phyloP scores from a whole-genome alignment of 2,888 invertebrate species.

The Helobdella robusta region DNA sequence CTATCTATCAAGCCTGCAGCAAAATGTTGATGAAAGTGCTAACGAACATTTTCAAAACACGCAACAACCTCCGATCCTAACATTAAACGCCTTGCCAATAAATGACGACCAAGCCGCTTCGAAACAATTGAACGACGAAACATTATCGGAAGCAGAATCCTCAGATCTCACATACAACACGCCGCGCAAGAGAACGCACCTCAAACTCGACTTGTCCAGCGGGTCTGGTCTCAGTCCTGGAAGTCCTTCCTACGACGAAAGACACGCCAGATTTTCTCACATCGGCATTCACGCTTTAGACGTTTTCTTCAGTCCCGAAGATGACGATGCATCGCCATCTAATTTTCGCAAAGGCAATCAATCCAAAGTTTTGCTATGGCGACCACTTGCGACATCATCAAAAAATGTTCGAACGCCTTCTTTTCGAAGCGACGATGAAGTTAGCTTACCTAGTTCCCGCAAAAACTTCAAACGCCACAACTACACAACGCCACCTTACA shows the following conservation, averaged over 20 bases:
- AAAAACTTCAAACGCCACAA: background rate
- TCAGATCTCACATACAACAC: background rate
- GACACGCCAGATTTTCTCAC: constrained; percentile 34
- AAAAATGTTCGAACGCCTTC: background rate
- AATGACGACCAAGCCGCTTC: background rate
- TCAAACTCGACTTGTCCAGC: constrained; percentile 1
- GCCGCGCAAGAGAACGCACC: constrained; percentile 1
- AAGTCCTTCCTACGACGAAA: constrained; percentile 33
- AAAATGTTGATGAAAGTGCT: too few relatives aligned
- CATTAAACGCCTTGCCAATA: background rate
- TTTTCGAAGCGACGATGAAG: background rate
- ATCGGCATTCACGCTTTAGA: constrained; percentile 36
- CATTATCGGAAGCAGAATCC: background rate
- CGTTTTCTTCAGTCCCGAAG: constrained; percentile 36
- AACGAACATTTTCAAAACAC: background rate
- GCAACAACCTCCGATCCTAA: background rate
- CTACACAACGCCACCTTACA: constrained; percentile 18
- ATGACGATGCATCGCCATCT: constrained; percentile 19
- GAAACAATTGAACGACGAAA: background rate
- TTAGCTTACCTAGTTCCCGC: background rate
- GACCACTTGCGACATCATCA: constrained; percentile 25
- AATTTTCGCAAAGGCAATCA: constrained; percentile 10
- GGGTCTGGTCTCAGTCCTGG: constrained; percentile 32
- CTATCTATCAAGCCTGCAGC: background rate
- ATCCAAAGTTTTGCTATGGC: constrained; percentile 28